Base-by-base conservation (phyloP, 2,888 invertebrate species). In the Agriopis marginaria region DNA sequence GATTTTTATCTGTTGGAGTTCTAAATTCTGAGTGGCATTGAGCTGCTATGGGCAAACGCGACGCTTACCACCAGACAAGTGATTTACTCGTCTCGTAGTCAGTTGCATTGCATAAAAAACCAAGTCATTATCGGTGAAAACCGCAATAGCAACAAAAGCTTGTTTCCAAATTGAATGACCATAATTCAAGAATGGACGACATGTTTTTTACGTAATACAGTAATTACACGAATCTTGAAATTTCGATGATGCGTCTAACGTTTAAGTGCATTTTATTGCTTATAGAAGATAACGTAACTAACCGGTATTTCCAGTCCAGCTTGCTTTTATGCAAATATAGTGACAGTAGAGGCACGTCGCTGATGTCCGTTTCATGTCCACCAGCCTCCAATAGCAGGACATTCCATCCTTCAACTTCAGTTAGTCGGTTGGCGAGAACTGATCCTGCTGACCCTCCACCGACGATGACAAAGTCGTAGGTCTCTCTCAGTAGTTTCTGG, bases 291-390 rank as follows among this genome's bases (percentile, higher is more conserved):
- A 11, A 14, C 23, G 23, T 58, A 58, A 79, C 86, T 85, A 84
- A 97, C 96, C 97, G 95, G 90, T 98, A 98, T 81, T 97, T 97
- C 98, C 98, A 98, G 88, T 98, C 98, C 81, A 98, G 86, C 93
- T 97, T 97, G 86, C 98, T 98, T 82, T 98, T 97, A 88, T 98
- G 98, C 81, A 98, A 94, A 87, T 97, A 98, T 56, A 98, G 87
- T 53, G 98, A 98, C n/a, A 98, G 89, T 60, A 98, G 94, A 0
- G 98, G 98, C 5, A 98, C 98, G 85, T 98, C 98, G 0, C 97
- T 97, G 59, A 98, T 96, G 83, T 98, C 97, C 0, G 97, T 97
- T 86, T 98, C 98, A 76, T 97, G 97, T 0, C 97, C 98, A 10
- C 98, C 98, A 0, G 98, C 98, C 87, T 98, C 98, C 55, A 98